Percentiles rank a stretch among this genome's conserved stretches.
Evolutionary conservation across 2,113 vertebrate species (phyloP).

Genomic region (Platysternon megacephalum): DNA sequence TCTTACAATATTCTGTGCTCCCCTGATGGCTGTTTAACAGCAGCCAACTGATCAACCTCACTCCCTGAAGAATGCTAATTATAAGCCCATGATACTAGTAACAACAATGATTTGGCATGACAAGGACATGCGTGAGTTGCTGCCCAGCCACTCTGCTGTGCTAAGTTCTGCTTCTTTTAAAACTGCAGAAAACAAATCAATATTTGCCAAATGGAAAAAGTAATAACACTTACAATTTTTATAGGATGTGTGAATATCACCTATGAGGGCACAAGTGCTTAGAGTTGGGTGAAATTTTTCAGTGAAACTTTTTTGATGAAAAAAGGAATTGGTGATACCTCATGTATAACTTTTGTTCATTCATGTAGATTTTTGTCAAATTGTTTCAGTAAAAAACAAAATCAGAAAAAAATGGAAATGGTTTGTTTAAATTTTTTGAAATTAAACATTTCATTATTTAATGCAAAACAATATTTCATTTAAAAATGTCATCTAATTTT

Average conservation of each 20-base stretch:
- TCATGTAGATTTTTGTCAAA: background rate
- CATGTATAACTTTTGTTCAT: background rate
- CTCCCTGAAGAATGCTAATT: fast-evolving
- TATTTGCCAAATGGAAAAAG: background rate
- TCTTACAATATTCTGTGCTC: background rate
- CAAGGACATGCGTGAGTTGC: fast-evolving
- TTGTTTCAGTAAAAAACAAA: background rate
- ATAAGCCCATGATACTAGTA: background rate
- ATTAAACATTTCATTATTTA: background rate
- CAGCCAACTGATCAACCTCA: fast-evolving
- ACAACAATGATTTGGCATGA: background rate
- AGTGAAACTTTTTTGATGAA: background rate
- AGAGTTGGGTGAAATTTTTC: background rate
- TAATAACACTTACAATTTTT: background rate
- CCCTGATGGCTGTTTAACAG: background rate
- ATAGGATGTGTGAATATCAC: background rate
- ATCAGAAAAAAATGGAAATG: background rate
- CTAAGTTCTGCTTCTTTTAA: background rate
- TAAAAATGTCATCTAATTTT: background rate
- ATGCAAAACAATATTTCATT: background rate
- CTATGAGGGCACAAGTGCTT: background rate
- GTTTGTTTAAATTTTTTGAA: background rate
- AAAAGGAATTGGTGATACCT: background rate
- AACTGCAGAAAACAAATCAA: background rate
- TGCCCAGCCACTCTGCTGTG: background rate